A percentile compares a stretch with the other conserved stretches of the same genome.
Conservation (phyloP, 1,140 invertebrate species). For the Amyelois transitella region DNA sequence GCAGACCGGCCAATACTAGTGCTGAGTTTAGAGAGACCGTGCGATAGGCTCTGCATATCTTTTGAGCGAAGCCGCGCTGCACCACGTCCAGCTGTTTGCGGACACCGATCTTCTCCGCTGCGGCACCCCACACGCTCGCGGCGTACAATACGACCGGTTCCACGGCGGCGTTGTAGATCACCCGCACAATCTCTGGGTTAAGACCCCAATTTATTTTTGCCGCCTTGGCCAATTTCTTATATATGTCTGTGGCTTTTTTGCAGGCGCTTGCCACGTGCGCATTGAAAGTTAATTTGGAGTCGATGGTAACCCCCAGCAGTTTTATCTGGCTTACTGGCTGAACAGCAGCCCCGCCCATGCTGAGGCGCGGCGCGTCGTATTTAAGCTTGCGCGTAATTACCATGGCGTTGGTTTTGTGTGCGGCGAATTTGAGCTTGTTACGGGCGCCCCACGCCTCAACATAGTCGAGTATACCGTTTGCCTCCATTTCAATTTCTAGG, state of each 20-base stretch:
- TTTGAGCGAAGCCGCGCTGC: slow-evolving; percentile 16
- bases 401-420: neutral
- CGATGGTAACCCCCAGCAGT: neutral
- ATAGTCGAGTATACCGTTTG: neutral
- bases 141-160: slow-evolving; percentile 7
- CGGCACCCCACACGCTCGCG: slow-evolving; percentile 5
- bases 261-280: neutral
- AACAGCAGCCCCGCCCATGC: neutral
- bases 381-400: neutral
- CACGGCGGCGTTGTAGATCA: neutral
- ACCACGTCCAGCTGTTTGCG: neutral
- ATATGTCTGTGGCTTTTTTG: neutral
- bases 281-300: neutral
- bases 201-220: neutral
- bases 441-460: neutral
- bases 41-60: slow-evolving; percentile 11
- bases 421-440: neutral
- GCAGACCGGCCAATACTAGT: slow-evolving; percentile 10
- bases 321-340: neutral
- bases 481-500: neutral
- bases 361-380: neutral
- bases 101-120: neutral
- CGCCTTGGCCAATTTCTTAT: no score
- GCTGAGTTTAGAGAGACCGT: slow-evolving; percentile 12
- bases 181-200: neutral